Evolutionary conservation across 2,113 vertebrate species (phyloP).

Genomic region (Rhynchopsitta pachyrhyncha): DNA sequence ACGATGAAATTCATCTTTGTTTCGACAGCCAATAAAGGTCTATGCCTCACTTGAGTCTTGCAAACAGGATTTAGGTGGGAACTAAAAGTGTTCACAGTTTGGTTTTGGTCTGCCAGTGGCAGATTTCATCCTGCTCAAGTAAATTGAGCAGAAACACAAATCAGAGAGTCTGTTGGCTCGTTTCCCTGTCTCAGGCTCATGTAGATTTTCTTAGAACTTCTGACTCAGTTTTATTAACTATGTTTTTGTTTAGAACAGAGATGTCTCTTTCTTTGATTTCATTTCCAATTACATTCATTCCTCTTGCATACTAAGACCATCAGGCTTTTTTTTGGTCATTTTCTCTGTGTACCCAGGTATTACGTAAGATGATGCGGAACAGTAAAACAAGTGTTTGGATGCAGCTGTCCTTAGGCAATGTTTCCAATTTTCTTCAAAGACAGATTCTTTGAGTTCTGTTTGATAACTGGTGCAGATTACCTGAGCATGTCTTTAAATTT

Average conservation of each 20-base stretch:
- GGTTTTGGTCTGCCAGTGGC: not conserved
- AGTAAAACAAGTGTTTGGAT: not conserved
- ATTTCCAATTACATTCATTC: not conserved
- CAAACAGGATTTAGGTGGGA: slow-evolving; percentile 21
- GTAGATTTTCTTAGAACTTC: not conserved
- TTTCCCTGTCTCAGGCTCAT: not conserved
- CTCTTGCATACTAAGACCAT: not conserved
- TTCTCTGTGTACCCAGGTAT: not conserved
- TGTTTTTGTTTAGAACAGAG: not conserved
- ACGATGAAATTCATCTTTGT: not conserved
- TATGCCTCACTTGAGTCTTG: slow-evolving; percentile 7
- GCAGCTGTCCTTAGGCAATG: not conserved
- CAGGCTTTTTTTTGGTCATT: not conserved
- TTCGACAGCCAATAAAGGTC: not conserved
- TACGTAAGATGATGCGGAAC: not conserved
- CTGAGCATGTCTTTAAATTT: not conserved
- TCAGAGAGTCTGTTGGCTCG: not conserved
- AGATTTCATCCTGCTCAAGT: not conserved
- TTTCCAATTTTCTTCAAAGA: not conserved
- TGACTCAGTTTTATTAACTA: not conserved
- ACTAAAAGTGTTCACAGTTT: not conserved
- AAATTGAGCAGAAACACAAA: not conserved
- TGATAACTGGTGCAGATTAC: not conserved
- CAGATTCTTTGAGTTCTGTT: not conserved
- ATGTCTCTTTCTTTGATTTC: fast-evolving